Conservation (phyloP, 2,888 invertebrate genomes). For the Neoaliturus tenellus region DNA sequence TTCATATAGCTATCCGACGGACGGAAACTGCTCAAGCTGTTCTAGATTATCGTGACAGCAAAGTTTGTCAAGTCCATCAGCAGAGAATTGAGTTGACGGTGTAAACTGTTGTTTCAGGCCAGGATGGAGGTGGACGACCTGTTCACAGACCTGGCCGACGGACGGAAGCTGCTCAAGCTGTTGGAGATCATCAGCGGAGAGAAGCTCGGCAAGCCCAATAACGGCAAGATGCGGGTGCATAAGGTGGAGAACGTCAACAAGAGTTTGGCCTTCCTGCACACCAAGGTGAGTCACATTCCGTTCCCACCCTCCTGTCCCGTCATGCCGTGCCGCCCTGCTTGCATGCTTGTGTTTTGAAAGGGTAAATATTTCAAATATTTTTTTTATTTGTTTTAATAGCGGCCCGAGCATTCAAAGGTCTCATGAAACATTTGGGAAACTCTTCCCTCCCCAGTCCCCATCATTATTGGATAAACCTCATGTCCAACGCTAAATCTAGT, state of each 20-base stretch:
- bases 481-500: too few species aligned
- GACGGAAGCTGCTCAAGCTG: conserved; percentile 92
- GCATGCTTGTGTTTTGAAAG: not conserved
- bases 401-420: too few species aligned
- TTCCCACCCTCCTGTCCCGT: not conserved
- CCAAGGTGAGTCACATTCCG: conserved; percentile 80
- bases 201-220: conserved; percentile 97
- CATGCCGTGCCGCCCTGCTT: not conserved
- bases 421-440: too few species aligned
- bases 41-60: conserved; percentile 82
- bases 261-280: conserved; percentile 96
- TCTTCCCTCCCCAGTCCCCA: too few species aligned
- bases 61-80: not conserved
- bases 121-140: conserved; percentile 99
- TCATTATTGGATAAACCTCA: too few species aligned
- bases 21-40: conserved; percentile 90
- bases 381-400: too few species aligned
- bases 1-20: conserved; percentile 98
- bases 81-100: conserved; percentile 81
- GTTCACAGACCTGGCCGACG: conserved; percentile 97
- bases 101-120: conserved; percentile 78
- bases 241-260: conserved; percentile 99
- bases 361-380: not conserved
- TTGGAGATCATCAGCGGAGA: conserved; percentile 99
- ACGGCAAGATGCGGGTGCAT: conserved; percentile 85